Evolutionary conservation across 1,140 invertebrate species (phyloP).

Genomic region (Hydropsyche tenuis): DNA sequence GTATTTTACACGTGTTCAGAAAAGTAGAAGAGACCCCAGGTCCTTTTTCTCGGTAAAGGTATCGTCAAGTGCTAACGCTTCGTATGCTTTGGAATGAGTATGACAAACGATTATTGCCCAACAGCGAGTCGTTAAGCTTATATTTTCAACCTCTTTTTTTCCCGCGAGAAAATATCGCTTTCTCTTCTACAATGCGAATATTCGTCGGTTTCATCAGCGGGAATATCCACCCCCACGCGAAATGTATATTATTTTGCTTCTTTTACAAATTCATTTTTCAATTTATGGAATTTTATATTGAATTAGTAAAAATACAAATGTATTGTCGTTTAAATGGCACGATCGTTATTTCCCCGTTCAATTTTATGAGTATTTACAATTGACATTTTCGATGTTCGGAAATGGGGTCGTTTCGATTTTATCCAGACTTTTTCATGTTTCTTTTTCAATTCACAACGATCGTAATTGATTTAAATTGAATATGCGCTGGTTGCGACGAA

Average conservation of each 20-base stretch:
- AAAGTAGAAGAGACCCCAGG: not conserved
- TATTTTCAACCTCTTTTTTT: conserved; percentile 41
- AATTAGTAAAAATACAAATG: not conserved
- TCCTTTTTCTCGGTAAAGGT: conserved; percentile 7
- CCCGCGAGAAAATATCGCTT: conserved; percentile 17
- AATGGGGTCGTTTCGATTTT: too few relatives aligned
- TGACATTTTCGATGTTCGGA: too few relatives aligned
- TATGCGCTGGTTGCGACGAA: not conserved
- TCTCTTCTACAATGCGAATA: not conserved
- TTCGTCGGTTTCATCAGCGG: too few relatives aligned
- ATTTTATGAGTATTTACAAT: too few relatives aligned
- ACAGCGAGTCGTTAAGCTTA: conserved; percentile 34
- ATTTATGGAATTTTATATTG: too few relatives aligned
- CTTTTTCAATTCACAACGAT: too few relatives aligned
- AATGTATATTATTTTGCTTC: not conserved
- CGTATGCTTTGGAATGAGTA: conserved; percentile 12
- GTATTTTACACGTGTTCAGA: conserved; percentile 7
- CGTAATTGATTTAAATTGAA: conserved; percentile 5
- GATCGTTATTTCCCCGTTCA: too few relatives aligned
- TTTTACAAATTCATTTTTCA: not conserved
- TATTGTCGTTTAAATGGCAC: not conserved
- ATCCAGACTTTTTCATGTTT: too few relatives aligned
- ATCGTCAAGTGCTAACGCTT: not conserved
- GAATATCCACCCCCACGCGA: too few relatives aligned
- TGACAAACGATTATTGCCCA: conserved; percentile 47